These are phyloP conservation scores for Lepidocyrtinus sp. DNA, from an alignment of 2,888 invertebrate genomes.

Conservation along the genomic window DNA sequence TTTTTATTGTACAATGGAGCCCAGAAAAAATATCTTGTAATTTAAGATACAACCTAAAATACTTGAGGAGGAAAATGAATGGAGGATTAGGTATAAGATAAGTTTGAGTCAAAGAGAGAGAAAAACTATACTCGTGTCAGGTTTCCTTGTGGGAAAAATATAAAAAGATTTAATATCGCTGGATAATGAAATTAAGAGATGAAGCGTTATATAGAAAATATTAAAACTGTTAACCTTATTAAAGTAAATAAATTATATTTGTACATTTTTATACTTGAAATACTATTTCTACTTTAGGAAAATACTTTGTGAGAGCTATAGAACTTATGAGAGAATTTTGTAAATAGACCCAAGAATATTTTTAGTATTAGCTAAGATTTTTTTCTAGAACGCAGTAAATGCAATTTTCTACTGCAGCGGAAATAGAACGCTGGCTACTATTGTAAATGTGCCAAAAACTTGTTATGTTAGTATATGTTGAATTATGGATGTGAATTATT, in stretches of 20 bases:
- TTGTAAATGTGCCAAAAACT: neutral
- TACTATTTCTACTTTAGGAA: neutral
- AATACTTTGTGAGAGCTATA: too few relatives aligned
- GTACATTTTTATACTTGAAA: slow-evolving; percentile 37
- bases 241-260: slow-evolving; percentile 19
- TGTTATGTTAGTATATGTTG: too few relatives aligned
- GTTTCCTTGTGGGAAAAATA: neutral
- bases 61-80: too few relatives aligned
- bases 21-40: neutral
- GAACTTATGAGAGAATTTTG: too few relatives aligned
- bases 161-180: neutral
- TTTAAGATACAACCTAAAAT: neutral
- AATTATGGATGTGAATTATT: too few relatives aligned
- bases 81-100: neutral
- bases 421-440: neutral
- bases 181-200: neutral
- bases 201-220: neutral
- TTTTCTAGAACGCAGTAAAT: too few relatives aligned
- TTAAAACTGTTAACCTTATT: too few relatives aligned
- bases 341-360: too few relatives aligned
- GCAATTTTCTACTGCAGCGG: too few relatives aligned
- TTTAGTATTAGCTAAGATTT: too few relatives aligned
- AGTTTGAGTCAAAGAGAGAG: neutral
- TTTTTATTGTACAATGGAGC: neutral
- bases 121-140: neutral